A percentile compares a stretch with the other conserved stretches of the same genome.
Conservation (phyloP, 2,888 invertebrate species). For the Dioctria rufipes region DNA sequence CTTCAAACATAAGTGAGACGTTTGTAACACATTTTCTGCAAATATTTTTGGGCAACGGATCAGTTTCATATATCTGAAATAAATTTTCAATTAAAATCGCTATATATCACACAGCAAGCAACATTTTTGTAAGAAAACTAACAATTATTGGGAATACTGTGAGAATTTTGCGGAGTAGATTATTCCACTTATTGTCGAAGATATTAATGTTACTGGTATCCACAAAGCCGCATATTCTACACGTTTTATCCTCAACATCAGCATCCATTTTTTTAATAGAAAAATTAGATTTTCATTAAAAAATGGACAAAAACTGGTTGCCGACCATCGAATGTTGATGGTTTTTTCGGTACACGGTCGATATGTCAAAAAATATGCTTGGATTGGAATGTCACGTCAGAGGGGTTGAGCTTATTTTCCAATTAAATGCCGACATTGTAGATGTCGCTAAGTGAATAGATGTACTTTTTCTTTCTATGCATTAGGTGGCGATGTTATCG, state of each 20-base stretch:
- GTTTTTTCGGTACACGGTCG: constrained; percentile 60
- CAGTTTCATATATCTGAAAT: constrained; percentile 64
- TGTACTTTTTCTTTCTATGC: background rate
- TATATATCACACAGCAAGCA: constrained; percentile 21
- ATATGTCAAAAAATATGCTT: constrained; percentile 60
- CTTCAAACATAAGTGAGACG: constrained; percentile 62
- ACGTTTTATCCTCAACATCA: constrained; percentile 63
- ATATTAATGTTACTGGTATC: constrained; percentile 63
- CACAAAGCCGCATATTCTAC: constrained; percentile 65
- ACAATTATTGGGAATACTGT: constrained; percentile 65
- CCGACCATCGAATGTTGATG: constrained; percentile 27
- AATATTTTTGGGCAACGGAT: constrained; percentile 66
- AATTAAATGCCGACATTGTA: background rate
- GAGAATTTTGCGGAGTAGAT: constrained; percentile 62
- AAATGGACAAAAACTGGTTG: background rate
- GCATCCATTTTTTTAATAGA: constrained; percentile 15
- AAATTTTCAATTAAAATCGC: background rate
- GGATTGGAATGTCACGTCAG: background rate
- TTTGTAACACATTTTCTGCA: constrained; percentile 64
- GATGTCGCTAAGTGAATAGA: background rate
- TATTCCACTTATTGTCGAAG: constrained; percentile 61
- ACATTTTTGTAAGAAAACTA: constrained; percentile 7
- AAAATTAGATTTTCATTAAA: background rate
- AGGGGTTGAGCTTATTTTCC: background rate
- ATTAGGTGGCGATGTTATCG: background rate